phyloP scores from a whole-genome alignment of 2,113 vertebrate species.

The Rynchops niger region DNA sequence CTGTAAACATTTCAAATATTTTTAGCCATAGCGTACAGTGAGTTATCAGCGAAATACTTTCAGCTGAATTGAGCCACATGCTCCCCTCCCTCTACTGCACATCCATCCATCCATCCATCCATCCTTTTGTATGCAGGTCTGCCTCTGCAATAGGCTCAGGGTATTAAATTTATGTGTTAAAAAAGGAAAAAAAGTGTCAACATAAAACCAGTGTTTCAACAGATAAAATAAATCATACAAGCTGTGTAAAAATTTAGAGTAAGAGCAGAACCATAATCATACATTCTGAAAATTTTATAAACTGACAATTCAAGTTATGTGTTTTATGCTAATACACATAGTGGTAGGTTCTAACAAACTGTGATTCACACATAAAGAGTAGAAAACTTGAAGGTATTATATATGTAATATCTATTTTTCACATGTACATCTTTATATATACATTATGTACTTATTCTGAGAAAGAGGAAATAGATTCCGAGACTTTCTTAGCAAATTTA shows the following conservation, averaged over 20 bases:
- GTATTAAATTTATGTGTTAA: slow-evolving; percentile 66
- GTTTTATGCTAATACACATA: slow-evolving; percentile 75
- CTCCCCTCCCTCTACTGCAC: not conserved
- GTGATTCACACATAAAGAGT: slow-evolving; percentile 70
- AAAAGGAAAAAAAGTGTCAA: slow-evolving; percentile 44
- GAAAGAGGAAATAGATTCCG: slow-evolving; percentile 71
- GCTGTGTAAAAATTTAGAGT: slow-evolving; percentile 72
- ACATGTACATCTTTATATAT: slow-evolving; percentile 39
- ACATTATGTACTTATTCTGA: slow-evolving; percentile 29
- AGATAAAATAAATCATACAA: slow-evolving; percentile 69
- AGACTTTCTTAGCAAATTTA: slow-evolving; percentile 76
- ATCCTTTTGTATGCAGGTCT: slow-evolving; percentile 58
- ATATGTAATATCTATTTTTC: slow-evolving; percentile 26
- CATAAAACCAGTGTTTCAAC: slow-evolving; percentile 49
- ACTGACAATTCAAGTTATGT: slow-evolving; percentile 76
- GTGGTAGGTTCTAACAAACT: slow-evolving; percentile 73
- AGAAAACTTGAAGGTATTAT: slow-evolving; percentile 60
- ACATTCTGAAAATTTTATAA: slow-evolving; percentile 78
- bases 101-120: not conserved
- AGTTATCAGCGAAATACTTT: slow-evolving; percentile 66
- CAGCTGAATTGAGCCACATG: slow-evolving; percentile 30
- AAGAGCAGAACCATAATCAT: slow-evolving; percentile 70
- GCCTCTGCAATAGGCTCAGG: slow-evolving; percentile 24
- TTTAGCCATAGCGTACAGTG: slow-evolving; percentile 56
- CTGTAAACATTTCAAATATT: slow-evolving; percentile 76